Conservation (phyloP, 2,113 vertebrate species). For the Tinamus guttatus region DNA sequence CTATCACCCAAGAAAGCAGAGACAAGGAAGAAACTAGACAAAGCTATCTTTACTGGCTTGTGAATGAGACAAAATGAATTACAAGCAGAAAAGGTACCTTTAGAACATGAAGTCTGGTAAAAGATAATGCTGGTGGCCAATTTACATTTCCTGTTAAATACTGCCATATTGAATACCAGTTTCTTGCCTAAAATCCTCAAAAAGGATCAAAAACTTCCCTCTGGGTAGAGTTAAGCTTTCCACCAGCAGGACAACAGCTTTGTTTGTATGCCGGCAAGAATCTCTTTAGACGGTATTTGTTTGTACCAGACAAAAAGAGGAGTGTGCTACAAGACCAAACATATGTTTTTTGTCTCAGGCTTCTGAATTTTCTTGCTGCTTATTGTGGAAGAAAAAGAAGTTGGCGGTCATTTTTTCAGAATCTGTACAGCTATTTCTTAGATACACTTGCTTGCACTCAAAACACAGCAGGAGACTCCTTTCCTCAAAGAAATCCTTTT, state of each 20-base stretch:
- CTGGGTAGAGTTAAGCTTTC: not conserved
- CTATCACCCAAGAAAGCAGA: slow-evolving; percentile 34
- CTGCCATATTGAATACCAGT: not conserved
- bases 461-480: not conserved
- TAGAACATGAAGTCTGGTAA: not conserved
- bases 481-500: not conserved
- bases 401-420: not conserved
- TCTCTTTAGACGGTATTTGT: not conserved
- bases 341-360: not conserved
- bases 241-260: not conserved
- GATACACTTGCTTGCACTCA: not conserved
- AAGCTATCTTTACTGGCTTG: not conserved
- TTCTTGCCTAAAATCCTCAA: not conserved
- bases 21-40: not conserved
- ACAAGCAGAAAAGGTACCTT: not conserved
- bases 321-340: not conserved
- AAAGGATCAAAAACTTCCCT: not conserved
- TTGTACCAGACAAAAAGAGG: not conserved
- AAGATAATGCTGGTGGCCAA: not conserved
- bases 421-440: not conserved
- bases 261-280: not conserved
- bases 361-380: not conserved
- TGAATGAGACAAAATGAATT: not conserved
- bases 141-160: not conserved
- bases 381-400: not conserved